These are phyloP conservation scores for Synchiropus splendidus DNA, from an alignment of 2,113 vertebrate species.

Conservation along the genomic window DNA sequence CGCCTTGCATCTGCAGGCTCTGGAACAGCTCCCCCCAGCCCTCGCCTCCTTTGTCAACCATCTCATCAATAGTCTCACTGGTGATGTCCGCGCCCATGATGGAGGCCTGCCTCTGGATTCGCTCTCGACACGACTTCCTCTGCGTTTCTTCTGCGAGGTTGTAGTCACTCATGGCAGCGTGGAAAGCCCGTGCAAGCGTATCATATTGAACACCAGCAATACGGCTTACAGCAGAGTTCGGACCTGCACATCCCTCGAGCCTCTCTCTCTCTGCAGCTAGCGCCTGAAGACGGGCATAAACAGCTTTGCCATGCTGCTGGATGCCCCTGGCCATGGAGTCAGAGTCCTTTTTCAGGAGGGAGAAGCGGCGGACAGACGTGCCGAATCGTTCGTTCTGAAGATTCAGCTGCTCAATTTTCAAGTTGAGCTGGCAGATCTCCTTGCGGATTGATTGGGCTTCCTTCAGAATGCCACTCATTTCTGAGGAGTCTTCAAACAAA, in stretches of 20 bases:
- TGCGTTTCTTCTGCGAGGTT: slow-evolving; percentile 75
- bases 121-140: slow-evolving; percentile 70
- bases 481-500: slow-evolving; percentile 70
- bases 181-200: slow-evolving; percentile 68
- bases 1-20: slow-evolving; percentile 68
- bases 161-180: slow-evolving; percentile 73
- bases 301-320: slow-evolving; percentile 64
- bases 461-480: slow-evolving; percentile 67
- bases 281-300: slow-evolving; percentile 68
- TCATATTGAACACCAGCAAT: slow-evolving; percentile 67
- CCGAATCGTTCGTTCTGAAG: slow-evolving; percentile 76
- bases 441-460: slow-evolving; percentile 71
- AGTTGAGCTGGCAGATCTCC: slow-evolving; percentile 68
- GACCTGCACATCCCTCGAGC: slow-evolving; percentile 61
- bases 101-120: slow-evolving; percentile 83
- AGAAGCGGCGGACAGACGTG: slow-evolving; percentile 76
- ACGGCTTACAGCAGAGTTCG: slow-evolving; percentile 62
- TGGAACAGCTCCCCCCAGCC: slow-evolving; percentile 75
- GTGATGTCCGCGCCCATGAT: slow-evolving; percentile 80
- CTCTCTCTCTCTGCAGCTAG: slow-evolving; percentile 58
- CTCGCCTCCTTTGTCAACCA: slow-evolving; percentile 81
- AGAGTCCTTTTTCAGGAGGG: slow-evolving; percentile 80
- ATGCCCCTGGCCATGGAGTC: slow-evolving; percentile 79
- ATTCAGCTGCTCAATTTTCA: slow-evolving; percentile 68
- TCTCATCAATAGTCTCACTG: slow-evolving; percentile 73